These are phyloP conservation scores for Gonocerus acuteangulatus DNA, from an alignment of 2,888 invertebrate genomes.

Conservation along the genomic window DNA sequence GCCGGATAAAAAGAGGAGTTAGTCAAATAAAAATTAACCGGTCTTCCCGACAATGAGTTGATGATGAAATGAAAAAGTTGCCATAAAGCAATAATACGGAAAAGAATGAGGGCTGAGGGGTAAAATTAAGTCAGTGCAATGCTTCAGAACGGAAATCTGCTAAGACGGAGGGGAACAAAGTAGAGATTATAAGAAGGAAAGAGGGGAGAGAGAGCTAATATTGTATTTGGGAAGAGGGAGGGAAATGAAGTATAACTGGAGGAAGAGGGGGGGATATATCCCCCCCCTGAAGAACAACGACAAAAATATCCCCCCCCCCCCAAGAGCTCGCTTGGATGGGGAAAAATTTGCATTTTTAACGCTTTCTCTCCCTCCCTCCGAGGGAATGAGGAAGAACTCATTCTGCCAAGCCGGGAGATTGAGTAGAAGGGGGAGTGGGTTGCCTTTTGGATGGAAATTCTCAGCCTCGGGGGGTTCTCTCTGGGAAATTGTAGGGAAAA, in stretches of 20 bases:
- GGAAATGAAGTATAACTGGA: slow-evolving; percentile 32
- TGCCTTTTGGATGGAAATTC: slow-evolving; percentile 37
- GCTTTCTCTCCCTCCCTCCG: slow-evolving; percentile 38
- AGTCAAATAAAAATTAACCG: too few species aligned
- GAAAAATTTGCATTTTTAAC: slow-evolving; percentile 38
- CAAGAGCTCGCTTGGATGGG: slow-evolving; percentile 31
- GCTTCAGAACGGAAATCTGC: neutral
- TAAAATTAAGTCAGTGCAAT: neutral
- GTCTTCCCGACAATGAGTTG: too few species aligned
- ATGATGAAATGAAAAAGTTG: neutral
- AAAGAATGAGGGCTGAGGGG: neutral
- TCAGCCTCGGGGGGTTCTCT: slow-evolving; percentile 15
- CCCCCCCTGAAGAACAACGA: slow-evolving; percentile 25
- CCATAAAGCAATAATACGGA: neutral
- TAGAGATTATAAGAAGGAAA: neutral
- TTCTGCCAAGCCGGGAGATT: slow-evolving; percentile 8
- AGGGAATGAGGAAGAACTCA: slow-evolving; percentile 39
- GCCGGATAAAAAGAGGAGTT: too few species aligned
- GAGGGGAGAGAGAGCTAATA: slow-evolving; percentile 22
- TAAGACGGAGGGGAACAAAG: neutral
- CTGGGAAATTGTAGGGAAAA: slow-evolving; percentile 34
- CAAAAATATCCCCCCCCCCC: slow-evolving; percentile 29
- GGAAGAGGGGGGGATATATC: neutral
- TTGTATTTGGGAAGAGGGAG: slow-evolving; percentile 23
- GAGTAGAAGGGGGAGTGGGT: neutral